Evolutionary conservation across 2,797 vertebrate species (phyloP).

Genomic region (Thamnophis elegans): DNA sequence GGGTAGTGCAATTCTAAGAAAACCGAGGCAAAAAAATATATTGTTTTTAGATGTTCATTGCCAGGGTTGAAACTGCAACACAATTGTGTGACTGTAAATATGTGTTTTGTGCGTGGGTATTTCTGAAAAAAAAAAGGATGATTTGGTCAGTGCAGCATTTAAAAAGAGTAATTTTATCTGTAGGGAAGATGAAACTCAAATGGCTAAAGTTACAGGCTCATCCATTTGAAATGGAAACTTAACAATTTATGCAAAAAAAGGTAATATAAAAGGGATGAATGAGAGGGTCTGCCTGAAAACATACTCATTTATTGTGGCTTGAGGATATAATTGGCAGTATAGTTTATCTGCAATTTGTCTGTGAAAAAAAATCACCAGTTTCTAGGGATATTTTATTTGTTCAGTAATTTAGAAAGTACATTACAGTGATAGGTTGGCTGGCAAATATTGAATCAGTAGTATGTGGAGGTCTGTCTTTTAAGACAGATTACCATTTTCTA

Average conservation of each 20-base stretch:
- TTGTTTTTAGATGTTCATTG: slow-evolving; percentile 21
- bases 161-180: slow-evolving; percentile 35
- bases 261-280: background rate
- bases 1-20: background rate
- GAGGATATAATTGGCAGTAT: slow-evolving; percentile 11
- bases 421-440: slow-evolving; percentile 37
- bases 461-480: background rate
- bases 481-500: background rate
- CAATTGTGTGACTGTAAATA: background rate
- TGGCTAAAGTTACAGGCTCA: slow-evolving; percentile 30
- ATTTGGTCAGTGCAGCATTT: slow-evolving; percentile 41
- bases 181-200: slow-evolving; percentile 33
- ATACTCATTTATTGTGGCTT: slow-evolving; percentile 26
- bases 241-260: slow-evolving; percentile 31
- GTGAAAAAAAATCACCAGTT: slow-evolving; percentile 1
- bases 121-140: slow-evolving; percentile 17
- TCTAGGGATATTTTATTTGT: background rate
- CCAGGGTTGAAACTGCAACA: slow-evolving; percentile 28
- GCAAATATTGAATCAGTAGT: slow-evolving; percentile 9
- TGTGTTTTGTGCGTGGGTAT: background rate
- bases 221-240: slow-evolving; percentile 24
- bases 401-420: slow-evolving; percentile 7
- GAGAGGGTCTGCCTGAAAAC: background rate
- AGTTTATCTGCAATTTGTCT: background rate
- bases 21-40: slow-evolving; percentile 22